Conservation (phyloP, 2,113 vertebrate genomes). For the Cardinalis cardinalis region DNA sequence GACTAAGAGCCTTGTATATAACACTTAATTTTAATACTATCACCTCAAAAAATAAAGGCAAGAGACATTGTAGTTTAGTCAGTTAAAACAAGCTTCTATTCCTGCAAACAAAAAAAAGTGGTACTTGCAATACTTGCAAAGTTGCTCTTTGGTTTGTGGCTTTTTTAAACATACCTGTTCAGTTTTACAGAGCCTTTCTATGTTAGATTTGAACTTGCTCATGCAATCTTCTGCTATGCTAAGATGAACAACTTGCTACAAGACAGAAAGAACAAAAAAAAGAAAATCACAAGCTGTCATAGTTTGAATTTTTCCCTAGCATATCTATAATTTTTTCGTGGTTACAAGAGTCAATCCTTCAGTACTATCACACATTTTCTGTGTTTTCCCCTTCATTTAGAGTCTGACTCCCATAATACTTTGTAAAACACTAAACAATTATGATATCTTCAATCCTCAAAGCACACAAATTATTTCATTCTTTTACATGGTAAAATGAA, state of each 20-base stretch:
- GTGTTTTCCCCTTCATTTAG: not conserved
- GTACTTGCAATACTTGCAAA: not conserved
- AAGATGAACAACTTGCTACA: conserved; percentile 91
- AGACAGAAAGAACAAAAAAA: conserved; percentile 12
- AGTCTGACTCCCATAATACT: not conserved
- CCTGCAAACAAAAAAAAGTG: not conserved
- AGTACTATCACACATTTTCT: not conserved
- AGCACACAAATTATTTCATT: not conserved
- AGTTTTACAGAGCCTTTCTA: conserved; percentile 94
- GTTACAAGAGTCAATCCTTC: not conserved
- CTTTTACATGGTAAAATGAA: not conserved
- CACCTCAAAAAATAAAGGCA: not conserved
- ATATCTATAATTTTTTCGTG: not conserved
- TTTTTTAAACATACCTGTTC: conserved; percentile 85
- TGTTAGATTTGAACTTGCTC: conserved; percentile 80
- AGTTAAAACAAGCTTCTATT: not conserved
- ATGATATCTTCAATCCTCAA: not conserved
- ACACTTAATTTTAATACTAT: not conserved
- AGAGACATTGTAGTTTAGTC: not conserved
- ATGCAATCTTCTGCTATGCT: conserved; percentile 94
- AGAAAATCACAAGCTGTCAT: not conserved
- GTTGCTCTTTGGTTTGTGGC: not conserved
- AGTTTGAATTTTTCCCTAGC: not conserved
- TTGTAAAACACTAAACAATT: not conserved
- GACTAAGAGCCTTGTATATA: not conserved